Conservation (phyloP, 2,888 invertebrate species). For the Cosmopolites sordidus region DNA sequence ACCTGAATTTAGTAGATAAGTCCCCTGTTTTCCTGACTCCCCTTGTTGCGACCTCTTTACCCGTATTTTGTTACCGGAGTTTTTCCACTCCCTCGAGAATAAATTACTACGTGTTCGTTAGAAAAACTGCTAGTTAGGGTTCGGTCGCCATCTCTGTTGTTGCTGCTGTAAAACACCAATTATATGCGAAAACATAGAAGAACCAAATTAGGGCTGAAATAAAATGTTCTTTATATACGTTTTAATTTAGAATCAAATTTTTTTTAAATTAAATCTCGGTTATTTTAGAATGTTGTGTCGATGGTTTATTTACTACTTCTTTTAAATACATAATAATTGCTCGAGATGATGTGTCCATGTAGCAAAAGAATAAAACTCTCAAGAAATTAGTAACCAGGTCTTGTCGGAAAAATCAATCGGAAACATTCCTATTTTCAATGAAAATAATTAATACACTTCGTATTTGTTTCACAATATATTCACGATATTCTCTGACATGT, state of each 20-base stretch:
- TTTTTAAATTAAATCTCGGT: no score
- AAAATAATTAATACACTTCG: no score
- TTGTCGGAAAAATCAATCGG: no score
- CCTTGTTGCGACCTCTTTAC: conserved; percentile 7
- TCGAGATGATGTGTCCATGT: no score
- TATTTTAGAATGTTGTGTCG: no score
- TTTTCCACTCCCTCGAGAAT: conserved; percentile 4
- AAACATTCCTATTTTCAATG: no score
- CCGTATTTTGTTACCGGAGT: conserved; percentile 13
- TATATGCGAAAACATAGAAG: conserved; percentile 8
- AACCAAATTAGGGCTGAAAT: background rate
- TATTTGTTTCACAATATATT: no score
- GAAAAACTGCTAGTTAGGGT: conserved; percentile 2
- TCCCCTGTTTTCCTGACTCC: conserved; percentile 2
- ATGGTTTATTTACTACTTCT: no score
- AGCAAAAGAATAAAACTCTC: no score
- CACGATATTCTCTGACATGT: no score
- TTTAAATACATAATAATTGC: no score
- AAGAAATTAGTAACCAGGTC: no score
- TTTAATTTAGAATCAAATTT: conserved; percentile 6
- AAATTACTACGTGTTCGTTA: conserved; percentile 17
- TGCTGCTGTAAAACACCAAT: conserved; percentile 5
- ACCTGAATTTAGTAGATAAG: conserved; percentile 23
- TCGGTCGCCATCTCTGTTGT: conserved; percentile 1
- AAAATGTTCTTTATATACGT: background rate